Conservation (phyloP, 2,888 invertebrate genomes). For the Napeogenes inachia region DNA sequence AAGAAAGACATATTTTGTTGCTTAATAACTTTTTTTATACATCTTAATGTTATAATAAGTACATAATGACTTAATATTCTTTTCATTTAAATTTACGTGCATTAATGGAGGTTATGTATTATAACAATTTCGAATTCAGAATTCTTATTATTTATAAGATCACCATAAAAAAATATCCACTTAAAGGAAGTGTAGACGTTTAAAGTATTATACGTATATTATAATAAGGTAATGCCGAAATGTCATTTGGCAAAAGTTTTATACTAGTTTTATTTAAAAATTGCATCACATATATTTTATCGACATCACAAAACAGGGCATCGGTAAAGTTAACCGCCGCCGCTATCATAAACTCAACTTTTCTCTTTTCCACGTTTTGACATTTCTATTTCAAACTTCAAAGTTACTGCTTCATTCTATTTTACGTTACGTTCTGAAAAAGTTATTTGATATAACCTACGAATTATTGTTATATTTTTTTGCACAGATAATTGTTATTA, state of each 20-base stretch:
- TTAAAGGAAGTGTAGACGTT: no score
- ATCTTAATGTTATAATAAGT: no score
- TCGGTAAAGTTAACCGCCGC: slow-evolving; percentile 43
- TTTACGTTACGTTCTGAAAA: slow-evolving; percentile 18
- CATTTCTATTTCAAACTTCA: slow-evolving; percentile 54
- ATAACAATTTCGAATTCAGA: no score
- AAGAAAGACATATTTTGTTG: no score
- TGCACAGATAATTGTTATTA: background rate
- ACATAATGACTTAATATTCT: no score
- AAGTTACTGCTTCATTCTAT: slow-evolving; percentile 41
- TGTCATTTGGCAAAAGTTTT: slow-evolving; percentile 14
- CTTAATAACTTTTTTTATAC: no score
- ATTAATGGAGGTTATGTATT: no score
- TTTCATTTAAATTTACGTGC: no score
- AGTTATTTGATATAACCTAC: slow-evolving; percentile 13
- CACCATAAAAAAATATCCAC: no score
- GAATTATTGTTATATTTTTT: slow-evolving; percentile 1
- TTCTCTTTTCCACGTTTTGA: slow-evolving; percentile 55
- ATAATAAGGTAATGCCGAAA: background rate
- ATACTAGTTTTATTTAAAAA: slow-evolving; percentile 27
- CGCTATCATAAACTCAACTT: slow-evolving; percentile 50
- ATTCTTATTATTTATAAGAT: no score
- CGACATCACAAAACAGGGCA: slow-evolving; percentile 33
- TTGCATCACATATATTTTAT: slow-evolving; percentile 32
- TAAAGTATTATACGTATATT: background rate